Conservation (phyloP, 2,797 vertebrate species). For the Hoplostethus mediterraneus region DNA sequence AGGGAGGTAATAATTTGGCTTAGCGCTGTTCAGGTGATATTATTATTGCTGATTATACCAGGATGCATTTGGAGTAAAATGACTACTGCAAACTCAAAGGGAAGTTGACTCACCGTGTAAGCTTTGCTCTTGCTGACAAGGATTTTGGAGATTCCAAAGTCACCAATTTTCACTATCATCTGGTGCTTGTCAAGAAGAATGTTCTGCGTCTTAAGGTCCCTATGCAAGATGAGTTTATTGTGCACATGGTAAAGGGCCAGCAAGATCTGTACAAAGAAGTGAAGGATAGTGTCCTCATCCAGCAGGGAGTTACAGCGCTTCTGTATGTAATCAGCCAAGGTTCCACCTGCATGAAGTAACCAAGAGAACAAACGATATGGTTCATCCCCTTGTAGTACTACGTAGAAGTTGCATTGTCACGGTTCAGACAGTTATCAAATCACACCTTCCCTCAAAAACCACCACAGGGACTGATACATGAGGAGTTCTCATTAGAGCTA, state of each 20-base stretch:
- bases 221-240: constrained; percentile 97
- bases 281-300: constrained; percentile 97
- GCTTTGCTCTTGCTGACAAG: constrained; percentile 99
- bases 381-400: not conserved
- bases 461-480: constrained; percentile 8
- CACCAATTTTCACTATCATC: constrained; percentile 97
- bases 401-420: not conserved
- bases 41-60: not conserved
- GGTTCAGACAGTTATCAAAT: not conserved
- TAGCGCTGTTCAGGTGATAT: not conserved
- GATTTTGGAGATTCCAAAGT: constrained; percentile 99
- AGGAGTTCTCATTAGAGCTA: constrained; percentile 6
- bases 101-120: constrained; percentile 88
- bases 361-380: not conserved
- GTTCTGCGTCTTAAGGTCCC: constrained; percentile 99
- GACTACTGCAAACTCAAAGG: not conserved
- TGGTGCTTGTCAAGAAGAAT: constrained; percentile 98
- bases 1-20: not conserved
- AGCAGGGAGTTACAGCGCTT: constrained; percentile 97
- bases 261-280: constrained; percentile 98
- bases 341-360: constrained; percentile 86
- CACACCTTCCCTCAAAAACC: constrained; percentile 16
- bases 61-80: not conserved
- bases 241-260: constrained; percentile 97
- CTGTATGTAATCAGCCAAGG: constrained; percentile 96